Conservation (phyloP, 2,888 invertebrate species). For the Drosophila cognata region DNA sequence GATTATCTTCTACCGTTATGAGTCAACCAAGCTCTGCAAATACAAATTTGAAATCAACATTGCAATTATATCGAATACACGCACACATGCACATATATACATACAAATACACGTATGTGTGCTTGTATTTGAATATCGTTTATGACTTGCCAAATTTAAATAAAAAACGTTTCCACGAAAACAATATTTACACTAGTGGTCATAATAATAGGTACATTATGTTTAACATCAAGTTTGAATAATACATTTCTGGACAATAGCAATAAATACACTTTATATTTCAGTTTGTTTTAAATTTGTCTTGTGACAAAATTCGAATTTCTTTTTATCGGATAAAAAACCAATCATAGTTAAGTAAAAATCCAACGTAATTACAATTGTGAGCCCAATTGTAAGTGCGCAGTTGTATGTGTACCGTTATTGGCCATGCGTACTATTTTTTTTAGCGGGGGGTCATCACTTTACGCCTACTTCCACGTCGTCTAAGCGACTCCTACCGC, state of each 20-base stretch:
- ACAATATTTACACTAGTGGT: neutral
- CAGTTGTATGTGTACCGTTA: constrained; percentile 5
- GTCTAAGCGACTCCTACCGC: neutral
- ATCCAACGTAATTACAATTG: no score
- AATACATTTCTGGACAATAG: neutral
- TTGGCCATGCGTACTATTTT: constrained; percentile 5
- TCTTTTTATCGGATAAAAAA: neutral
- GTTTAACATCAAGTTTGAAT: neutral
- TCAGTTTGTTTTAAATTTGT: neutral
- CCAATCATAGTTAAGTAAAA: neutral
- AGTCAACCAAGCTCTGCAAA: constrained; percentile 43
- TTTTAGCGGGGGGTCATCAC: neutral
- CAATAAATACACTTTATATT: neutral
- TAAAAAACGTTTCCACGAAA: neutral
- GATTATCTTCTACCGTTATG: constrained; percentile 27
- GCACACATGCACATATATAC: neutral
- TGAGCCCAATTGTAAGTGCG: neutral
- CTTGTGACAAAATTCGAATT: neutral
- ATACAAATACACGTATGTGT: constrained; percentile 3
- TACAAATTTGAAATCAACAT: constrained; percentile 13
- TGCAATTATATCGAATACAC: neutral
- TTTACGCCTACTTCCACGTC: neutral
- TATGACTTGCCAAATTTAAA: neutral
- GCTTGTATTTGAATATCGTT: neutral
- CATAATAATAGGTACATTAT: neutral